phyloP scores from a whole-genome alignment of 2,113 vertebrate species.

The Galeopterus variegatus region DNA sequence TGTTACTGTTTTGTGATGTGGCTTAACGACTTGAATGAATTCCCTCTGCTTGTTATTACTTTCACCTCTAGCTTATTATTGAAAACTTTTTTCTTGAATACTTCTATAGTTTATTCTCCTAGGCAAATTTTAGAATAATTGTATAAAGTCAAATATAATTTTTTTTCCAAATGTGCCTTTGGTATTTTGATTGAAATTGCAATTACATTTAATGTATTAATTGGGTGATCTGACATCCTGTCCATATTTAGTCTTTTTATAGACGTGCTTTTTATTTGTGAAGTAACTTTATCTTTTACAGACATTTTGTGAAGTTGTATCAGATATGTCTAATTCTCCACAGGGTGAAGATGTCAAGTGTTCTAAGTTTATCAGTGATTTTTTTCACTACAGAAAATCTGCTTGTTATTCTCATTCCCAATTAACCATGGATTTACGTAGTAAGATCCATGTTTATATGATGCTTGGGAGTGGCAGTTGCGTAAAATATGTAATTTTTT shows the following conservation, averaged over 20 bases:
- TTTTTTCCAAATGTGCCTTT: background rate
- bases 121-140: slow-evolving; percentile 28
- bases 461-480: background rate
- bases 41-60: background rate
- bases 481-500: background rate
- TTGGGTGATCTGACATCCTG: background rate
- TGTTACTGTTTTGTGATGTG: slow-evolving; percentile 1
- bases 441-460: background rate
- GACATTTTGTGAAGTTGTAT: background rate
- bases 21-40: background rate
- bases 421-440: background rate
- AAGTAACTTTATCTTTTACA: background rate
- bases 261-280: background rate
- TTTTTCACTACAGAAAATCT: background rate
- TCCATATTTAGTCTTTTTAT: background rate
- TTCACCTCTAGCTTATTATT: slow-evolving; percentile 16
- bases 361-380: background rate
- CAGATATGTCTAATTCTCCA: background rate
- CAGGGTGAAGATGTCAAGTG: background rate
- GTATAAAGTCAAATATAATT: background rate
- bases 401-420: background rate
- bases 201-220: background rate
- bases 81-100: background rate
- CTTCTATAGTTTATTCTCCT: background rate
- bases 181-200: slow-evolving; percentile 10